These are phyloP conservation scores for Acleris cristana DNA, from an alignment of 2,888 invertebrate genomes.

Conservation along the genomic window DNA sequence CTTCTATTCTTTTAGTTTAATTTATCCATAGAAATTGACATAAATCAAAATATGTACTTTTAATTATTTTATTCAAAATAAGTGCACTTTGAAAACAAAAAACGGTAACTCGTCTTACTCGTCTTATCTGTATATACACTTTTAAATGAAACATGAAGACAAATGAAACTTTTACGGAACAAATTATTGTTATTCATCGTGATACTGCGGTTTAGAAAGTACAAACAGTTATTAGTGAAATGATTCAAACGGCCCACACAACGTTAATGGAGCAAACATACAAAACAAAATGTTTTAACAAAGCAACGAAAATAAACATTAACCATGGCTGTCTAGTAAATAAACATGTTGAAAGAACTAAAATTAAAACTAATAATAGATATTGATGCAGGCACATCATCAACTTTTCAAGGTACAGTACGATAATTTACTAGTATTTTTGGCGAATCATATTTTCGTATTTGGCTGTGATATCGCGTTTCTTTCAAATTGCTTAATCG, in stretches of 20 bases:
- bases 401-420: too few relatives aligned
- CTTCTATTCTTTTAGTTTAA: too few relatives aligned
- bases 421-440: too few relatives aligned
- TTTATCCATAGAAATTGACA: too few relatives aligned
- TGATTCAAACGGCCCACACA: conserved; percentile 2
- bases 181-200: conserved; percentile 7
- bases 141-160: neutral
- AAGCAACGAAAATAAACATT: neutral
- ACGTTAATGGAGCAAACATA: neutral
- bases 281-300: neutral
- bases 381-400: too few relatives aligned
- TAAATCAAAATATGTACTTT: too few relatives aligned
- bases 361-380: neutral
- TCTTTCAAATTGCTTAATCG: too few relatives aligned
- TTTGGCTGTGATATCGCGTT: too few relatives aligned
- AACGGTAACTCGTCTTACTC: too few relatives aligned
- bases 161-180: conserved; percentile 18
- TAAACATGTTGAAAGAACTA: neutral
- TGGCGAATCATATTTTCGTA: too few relatives aligned
- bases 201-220: conserved; percentile 27
- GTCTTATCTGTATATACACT: neutral
- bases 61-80: too few relatives aligned
- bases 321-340: neutral
- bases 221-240: conserved; percentile 4
- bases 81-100: too few relatives aligned